A percentile compares a stretch with the other conserved stretches of the same genome.
phyloP scores from a whole-genome alignment of 1,140 invertebrate species.

The Bradynema listronoti region DNA sequence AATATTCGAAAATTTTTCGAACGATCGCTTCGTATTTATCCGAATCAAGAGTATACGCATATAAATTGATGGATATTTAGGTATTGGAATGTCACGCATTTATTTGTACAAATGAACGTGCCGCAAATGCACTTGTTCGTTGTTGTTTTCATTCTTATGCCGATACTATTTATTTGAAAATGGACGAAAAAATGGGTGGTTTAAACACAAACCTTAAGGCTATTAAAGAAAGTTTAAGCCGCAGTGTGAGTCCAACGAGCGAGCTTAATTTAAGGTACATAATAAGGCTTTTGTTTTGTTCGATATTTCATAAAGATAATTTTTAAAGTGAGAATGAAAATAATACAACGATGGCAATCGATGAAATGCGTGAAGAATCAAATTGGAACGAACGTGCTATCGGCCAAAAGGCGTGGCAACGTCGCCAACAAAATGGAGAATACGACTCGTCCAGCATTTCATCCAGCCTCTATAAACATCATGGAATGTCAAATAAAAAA shows the following conservation, averaged over 20 bases:
- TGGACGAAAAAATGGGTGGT: slow-evolving; percentile 48
- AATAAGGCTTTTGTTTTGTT: neutral
- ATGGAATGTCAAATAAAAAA: no score
- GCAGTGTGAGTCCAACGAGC: slow-evolving; percentile 36
- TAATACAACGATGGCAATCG: slow-evolving; percentile 6
- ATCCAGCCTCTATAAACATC: slow-evolving; percentile 33
- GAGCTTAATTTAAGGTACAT: slow-evolving; percentile 33
- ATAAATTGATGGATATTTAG: no score
- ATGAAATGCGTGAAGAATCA: slow-evolving; percentile 39
- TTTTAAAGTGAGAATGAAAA: neutral
- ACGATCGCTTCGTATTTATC: no score
- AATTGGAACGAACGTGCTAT: slow-evolving; percentile 52
- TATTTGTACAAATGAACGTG: slow-evolving; percentile 69
- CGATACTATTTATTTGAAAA: slow-evolving; percentile 52
- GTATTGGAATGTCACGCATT: slow-evolving; percentile 96
- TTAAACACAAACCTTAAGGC: no score
- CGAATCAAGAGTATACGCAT: no score
- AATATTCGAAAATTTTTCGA: no score
- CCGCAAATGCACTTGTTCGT: slow-evolving; percentile 53
- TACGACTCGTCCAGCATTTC: slow-evolving; percentile 45
- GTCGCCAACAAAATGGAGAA: slow-evolving; percentile 54
- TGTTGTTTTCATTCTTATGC: slow-evolving; percentile 57
- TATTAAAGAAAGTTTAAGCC: slow-evolving; percentile 39
- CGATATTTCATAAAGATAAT: neutral
- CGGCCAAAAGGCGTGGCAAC: slow-evolving; percentile 52